A percentile compares a stretch with the other conserved stretches of the same genome.
phyloP scores from a whole-genome alignment of 1,140 invertebrate genomes.

The Plodia interpunctella region DNA sequence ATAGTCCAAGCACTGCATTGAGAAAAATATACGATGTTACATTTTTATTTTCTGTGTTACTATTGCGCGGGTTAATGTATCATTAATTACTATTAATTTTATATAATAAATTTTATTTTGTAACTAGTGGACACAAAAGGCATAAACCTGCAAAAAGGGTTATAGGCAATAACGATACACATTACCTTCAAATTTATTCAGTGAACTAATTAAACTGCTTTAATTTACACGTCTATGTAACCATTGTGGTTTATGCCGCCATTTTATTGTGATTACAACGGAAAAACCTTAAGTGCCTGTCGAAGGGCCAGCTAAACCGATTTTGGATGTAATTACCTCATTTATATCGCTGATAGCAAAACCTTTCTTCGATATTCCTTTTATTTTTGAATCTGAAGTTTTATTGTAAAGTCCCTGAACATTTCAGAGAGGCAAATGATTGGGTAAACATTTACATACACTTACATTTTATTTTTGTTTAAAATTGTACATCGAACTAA shows the following conservation, averaged over 20 bases:
- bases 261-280: conserved; percentile 4
- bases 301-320: neutral
- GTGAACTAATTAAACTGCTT: conserved; percentile 20
- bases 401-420: no score
- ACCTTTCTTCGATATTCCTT: neutral
- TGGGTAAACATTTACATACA: no score
- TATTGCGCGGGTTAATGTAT: no score
- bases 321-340: neutral
- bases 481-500: no score
- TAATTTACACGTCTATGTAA: conserved; percentile 16
- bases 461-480: no score
- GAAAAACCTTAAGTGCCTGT: neutral
- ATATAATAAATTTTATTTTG: no score
- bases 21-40: no score
- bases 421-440: no score
- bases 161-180: conserved; percentile 18
- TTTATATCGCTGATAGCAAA: neutral
- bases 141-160: conserved; percentile 17
- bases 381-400: neutral
- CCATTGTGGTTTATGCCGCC: conserved; percentile 2
- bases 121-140: neutral
- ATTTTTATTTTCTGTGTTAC: no score
- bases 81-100: no score
- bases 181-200: conserved; percentile 24
- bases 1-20: no score